Evolutionary conservation across 2,888 invertebrate genomes (phyloP), one percentile per base, ranked within the genome.

Genomic region (Troides oblongomaculatus): DNA sequence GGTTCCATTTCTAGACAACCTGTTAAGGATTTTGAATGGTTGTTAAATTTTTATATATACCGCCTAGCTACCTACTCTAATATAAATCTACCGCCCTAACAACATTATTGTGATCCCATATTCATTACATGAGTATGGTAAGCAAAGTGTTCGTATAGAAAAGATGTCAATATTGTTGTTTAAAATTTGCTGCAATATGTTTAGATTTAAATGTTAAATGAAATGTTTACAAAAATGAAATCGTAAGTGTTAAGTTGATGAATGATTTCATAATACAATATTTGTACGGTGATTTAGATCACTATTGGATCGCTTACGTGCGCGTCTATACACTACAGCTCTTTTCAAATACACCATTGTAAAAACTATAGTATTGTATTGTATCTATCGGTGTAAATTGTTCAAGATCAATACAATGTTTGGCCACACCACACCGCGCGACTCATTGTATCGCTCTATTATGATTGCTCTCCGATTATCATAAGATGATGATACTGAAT

Each of bases 281-380:
- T 66, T 75, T 72, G 73, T 62, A 72, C 74, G 89, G 84, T 89
- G 87, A 82, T 79, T 79, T 85, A 87, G 85, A 85, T 84, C 79
- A 81, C 79, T 79, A 79, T 75, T 79, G 70, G 76, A 80, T 77
- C 83, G 81, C 82, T 88, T 85, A 77, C 79, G 84, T 78, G 75
- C 81, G 72, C 79, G 79, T 71, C 79, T 81, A 82, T 87, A 85
- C 85, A 78, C 72, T 75, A 77, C 78, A 79, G 80, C 81, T 87
- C 86, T 85, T 88, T 86, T 82, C 81, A 83, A 83, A 82, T 79
- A 77, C 79, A 74, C 78, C 77, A 84, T 86, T 85, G 84, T 85
- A 82, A 83, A 82, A 83, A 83, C 78, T 76, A 78, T 80, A 79
- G 78, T 80, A 85, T 84, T 85, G 84, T 84, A 81, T 82, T 82